phyloP scores from a whole-genome alignment of 2,888 invertebrate species.

The Chirona hameri region DNA sequence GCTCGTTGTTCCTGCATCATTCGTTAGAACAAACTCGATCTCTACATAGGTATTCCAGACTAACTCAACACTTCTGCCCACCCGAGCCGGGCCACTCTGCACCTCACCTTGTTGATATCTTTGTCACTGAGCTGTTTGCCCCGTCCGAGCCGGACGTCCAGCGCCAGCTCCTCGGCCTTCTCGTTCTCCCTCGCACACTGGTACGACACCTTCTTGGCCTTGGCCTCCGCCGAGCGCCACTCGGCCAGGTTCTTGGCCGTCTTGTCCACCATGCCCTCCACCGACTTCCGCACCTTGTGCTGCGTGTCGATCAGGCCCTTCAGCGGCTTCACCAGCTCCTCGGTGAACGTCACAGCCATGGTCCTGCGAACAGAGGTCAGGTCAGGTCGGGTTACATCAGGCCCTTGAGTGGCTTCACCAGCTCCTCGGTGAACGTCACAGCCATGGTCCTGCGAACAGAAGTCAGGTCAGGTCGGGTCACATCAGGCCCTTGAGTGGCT shows the following conservation, averaged over 20 bases:
- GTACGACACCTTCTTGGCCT: constrained; percentile 85
- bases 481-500: constrained; percentile 64
- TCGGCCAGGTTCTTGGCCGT: constrained; percentile 74
- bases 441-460: constrained; percentile 48
- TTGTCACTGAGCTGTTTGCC: constrained; percentile 53
- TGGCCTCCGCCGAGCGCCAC: constrained; percentile 79
- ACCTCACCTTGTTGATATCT: constrained; percentile 56
- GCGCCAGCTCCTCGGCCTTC: constrained; percentile 68
- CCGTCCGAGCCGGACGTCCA: constrained; percentile 53
- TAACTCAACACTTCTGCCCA: neutral
- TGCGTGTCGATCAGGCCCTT: constrained; percentile 58
- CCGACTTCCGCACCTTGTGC: constrained; percentile 56
- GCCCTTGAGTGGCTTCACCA: constrained; percentile 77
- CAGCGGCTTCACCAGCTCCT: constrained; percentile 86
- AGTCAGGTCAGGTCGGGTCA: too few species aligned
- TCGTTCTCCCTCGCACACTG: constrained; percentile 84
- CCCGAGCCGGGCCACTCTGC: neutral
- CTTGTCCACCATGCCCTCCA: constrained; percentile 70
- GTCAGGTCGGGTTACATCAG: neutral
- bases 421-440: constrained; percentile 73
- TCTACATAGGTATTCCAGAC: neutral
- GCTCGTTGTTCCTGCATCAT: too few species aligned
- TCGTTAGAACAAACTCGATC: too few species aligned
- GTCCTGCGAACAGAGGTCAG: constrained; percentile 55
- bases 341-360: constrained; percentile 71